Percentiles rank a stretch among this genome's conserved stretches.
Evolutionary conservation across 2,888 invertebrate genomes (phyloP).

Genomic region (Drosophila meridionalis): DNA sequence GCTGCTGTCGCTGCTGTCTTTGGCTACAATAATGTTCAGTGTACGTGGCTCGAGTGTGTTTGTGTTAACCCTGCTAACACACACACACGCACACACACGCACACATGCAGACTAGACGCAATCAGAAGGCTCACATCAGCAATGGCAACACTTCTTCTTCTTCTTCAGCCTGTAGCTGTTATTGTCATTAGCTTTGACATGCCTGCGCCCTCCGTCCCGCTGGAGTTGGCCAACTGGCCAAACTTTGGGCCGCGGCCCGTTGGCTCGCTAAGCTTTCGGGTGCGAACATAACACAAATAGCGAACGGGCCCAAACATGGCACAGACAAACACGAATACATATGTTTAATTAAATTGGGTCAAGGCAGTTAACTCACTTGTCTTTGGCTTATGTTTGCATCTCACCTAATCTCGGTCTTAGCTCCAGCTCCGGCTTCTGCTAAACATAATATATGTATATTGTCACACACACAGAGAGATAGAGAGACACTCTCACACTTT

Average conservation of each 20-base stretch:
- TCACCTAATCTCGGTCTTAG: conserved; percentile 63
- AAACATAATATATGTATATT: conserved; percentile 34
- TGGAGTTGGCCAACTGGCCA: conserved; percentile 30
- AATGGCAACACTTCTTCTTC: conserved; percentile 25
- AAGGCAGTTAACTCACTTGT: conserved; percentile 77
- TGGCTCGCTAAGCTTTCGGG: conserved; percentile 38
- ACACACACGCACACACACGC: conserved; percentile 10
- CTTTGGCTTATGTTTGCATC: conserved; percentile 75
- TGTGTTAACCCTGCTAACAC: conserved; percentile 51
- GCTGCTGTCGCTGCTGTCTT: conserved; percentile 66
- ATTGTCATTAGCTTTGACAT: conserved; percentile 63
- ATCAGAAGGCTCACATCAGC: conserved; percentile 53
- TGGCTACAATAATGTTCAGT: conserved; percentile 67
- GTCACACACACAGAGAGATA: background rate
- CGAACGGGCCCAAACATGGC: conserved; percentile 36
- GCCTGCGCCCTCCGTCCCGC: conserved; percentile 4
- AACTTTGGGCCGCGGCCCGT: conserved; percentile 45
- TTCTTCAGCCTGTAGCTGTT: conserved; percentile 34
- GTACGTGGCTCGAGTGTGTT: conserved; percentile 36
- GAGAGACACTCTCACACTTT: background rate
- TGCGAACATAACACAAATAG: conserved; percentile 51
- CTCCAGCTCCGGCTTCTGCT: conserved; percentile 17
- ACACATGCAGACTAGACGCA: conserved; percentile 27
- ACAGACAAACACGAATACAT: conserved; percentile 29
- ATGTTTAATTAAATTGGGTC: conserved; percentile 78